A percentile compares a stretch with the other conserved stretches of the same genome.
phyloP scores from a whole-genome alignment of 1,140 invertebrate species.

The Aphis gossypii region DNA sequence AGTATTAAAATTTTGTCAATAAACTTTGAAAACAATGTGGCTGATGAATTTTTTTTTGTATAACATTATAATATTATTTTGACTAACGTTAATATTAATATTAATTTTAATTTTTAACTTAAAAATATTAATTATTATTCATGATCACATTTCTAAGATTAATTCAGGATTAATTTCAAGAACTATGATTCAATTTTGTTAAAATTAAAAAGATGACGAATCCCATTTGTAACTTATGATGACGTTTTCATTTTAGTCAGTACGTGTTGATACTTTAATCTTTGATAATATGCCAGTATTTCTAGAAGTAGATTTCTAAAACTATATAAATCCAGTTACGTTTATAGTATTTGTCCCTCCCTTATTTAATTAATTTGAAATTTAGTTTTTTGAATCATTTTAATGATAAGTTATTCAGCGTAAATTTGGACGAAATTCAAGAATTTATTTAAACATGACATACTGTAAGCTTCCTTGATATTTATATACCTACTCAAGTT shows the following conservation, averaged over 20 bases:
- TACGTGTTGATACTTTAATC: constrained; percentile 4
- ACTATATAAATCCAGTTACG: constrained; percentile 17
- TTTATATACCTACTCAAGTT: neutral
- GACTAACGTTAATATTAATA: neutral
- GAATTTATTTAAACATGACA: neutral
- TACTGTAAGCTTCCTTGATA: neutral
- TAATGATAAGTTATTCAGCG: neutral
- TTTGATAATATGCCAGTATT: constrained; percentile 19
- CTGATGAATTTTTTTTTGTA: neutral
- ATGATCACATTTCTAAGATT: neutral
- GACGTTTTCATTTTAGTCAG: constrained; percentile 14
- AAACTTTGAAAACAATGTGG: neutral
- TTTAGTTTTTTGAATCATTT: neutral
- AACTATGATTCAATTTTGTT: constrained; percentile 11
- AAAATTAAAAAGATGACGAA: constrained; percentile 12
- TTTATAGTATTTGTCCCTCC: neutral
- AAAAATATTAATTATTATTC: neutral
- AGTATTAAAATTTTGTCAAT: neutral
- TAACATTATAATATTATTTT: neutral
- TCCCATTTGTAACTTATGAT: neutral
- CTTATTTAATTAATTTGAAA: constrained; percentile 14
- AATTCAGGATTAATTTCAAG: neutral
- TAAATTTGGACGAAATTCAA: constrained; percentile 11
- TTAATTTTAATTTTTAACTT: neutral
- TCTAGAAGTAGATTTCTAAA: constrained; percentile 2